phyloP scores from a whole-genome alignment of 2,797 vertebrate species.

The Fistularia tabacaria region DNA sequence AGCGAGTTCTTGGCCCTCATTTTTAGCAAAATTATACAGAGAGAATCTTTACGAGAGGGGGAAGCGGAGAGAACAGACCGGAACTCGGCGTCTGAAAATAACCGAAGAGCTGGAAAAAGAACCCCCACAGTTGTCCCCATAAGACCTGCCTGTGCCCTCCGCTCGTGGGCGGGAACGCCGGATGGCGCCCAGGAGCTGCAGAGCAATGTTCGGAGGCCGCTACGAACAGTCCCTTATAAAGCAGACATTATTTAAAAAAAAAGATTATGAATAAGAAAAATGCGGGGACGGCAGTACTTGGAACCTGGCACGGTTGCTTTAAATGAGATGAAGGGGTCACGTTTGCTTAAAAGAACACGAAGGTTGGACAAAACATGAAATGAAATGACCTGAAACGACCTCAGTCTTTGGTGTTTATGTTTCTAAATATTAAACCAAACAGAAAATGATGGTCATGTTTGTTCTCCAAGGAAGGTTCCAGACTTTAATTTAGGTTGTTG shows the following conservation, averaged over 20 bases:
- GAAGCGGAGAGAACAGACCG: slow-evolving; percentile 10
- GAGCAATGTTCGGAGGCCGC: slow-evolving; percentile 45
- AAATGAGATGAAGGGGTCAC: too few species aligned
- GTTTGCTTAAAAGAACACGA: too few species aligned
- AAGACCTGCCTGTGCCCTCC: slow-evolving; percentile 24
- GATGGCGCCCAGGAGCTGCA: slow-evolving; percentile 27
- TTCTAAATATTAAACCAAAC: too few species aligned
- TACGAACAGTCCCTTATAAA: slow-evolving; percentile 47
- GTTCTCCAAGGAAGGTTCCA: too few species aligned
- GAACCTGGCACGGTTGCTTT: too few species aligned
- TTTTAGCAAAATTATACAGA: slow-evolving; percentile 41
- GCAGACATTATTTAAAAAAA: slow-evolving; percentile 28
- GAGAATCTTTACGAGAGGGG: slow-evolving; percentile 21
- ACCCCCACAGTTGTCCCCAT: slow-evolving; percentile 23
- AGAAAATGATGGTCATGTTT: too few species aligned
- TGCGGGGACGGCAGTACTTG: too few species aligned
- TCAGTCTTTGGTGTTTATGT: too few species aligned
- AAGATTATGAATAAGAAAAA: too few species aligned
- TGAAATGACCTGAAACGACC: too few species aligned
- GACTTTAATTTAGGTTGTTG: too few species aligned
- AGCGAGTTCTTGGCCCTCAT: slow-evolving; percentile 19
- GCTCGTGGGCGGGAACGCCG: slow-evolving; percentile 23
- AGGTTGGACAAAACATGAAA: too few species aligned
- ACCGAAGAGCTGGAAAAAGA: slow-evolving; percentile 25
- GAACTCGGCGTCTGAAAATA: slow-evolving; percentile 35